Evolutionary conservation across 2,888 invertebrate genomes (phyloP), one percentile per base, ranked within the genome.

Genomic region (Zelleria hepariella): DNA sequence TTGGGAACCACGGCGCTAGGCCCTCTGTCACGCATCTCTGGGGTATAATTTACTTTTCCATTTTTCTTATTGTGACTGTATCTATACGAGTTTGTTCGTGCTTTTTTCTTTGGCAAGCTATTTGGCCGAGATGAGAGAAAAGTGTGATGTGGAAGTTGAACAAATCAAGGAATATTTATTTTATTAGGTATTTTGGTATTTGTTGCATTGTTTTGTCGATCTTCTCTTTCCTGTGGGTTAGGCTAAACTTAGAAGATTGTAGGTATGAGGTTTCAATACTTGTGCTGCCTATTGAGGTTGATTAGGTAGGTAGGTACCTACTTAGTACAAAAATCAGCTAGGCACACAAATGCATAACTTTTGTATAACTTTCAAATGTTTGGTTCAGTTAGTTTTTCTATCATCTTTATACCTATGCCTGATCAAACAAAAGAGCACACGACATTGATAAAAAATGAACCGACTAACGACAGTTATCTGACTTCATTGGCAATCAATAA

Each of bases 31-130:
- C 42, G 27, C 7, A n/a, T 51, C 58, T 51, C 58, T 10, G 8
- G 49, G 23, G 58, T 5, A 51, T 51, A 58, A 58, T 58, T 51
- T 42, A 51, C 57, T 47, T 47, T 47, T 47, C 47, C 24, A 24
- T 47, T 57, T 57, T 57, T 47, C 57, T 47, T 47, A 26, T 55
- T 55, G 25, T 53, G 51, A 20, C 20, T 21, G 2, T 51, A 21
- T 42, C 32, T 42, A 42, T 42, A 10, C 20, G 51, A 10, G 7
- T 21, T 21, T 53, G 18, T 54, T 26, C 23, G 21, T 51, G 3
- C 23, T 20, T 20, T 51, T 51, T 26, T 5, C 26, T 54, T 54
- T 26, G 54, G 23, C 32, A 15, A 10, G 32, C 32, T 15, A 42
- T 42, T 42, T 42, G 15, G 15, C 2, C 2, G 32, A 42, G 15